Evolutionary conservation across 2,888 invertebrate genomes (phyloP), one percentile per base, ranked within the genome.

Genomic region (Orchesellides sinensis): DNA sequence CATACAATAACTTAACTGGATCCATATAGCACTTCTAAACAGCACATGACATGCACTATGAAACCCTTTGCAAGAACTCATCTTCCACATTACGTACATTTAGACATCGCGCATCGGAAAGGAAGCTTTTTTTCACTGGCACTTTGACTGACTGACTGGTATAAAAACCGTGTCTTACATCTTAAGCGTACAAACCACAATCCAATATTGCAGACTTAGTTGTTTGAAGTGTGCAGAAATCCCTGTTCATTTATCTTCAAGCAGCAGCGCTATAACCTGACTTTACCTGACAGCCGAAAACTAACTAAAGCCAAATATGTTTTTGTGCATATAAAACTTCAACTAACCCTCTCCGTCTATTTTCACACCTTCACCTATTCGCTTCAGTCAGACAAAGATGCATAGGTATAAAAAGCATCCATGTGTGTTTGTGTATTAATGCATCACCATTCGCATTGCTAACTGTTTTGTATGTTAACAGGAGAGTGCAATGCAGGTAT

Each of bases 231-330:
- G 19, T 23, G 21, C 49, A n/a, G n/a, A n/a, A n/a, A n/a, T n/a
- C n/a, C n/a, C 40, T 14, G 32, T 32, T 5, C 10, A 10, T 32
- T 32, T 47, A n/a, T 56, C 56, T 3, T 23, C 17, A 25, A 19
- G 25, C 27, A 75, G 66, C 54, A 66, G 32, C 47, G 68, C 47
- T 77, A n/a, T n/a, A 77, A 68, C 68, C 68, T 68, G 47, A 77
- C 77, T 75, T 75, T 25, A 65, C 49, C 59, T 73, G 59, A 63
- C 32, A 63, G 52, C 45, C 14, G 17, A 29, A 47, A n/a, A 40
- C 12, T 21, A 52, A 63, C 63, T 40, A 66, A 45, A 52, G 47
- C 63, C 35, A 21, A 23, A 17, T 63, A 40, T 40, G 40, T 40
- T 10, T 32, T 5, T 6, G 40, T 45, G 27, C 29, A 25, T 29